Evolutionary conservation across 1,140 invertebrate species (phyloP).

Genomic region (Streblospio benedicti): DNA sequence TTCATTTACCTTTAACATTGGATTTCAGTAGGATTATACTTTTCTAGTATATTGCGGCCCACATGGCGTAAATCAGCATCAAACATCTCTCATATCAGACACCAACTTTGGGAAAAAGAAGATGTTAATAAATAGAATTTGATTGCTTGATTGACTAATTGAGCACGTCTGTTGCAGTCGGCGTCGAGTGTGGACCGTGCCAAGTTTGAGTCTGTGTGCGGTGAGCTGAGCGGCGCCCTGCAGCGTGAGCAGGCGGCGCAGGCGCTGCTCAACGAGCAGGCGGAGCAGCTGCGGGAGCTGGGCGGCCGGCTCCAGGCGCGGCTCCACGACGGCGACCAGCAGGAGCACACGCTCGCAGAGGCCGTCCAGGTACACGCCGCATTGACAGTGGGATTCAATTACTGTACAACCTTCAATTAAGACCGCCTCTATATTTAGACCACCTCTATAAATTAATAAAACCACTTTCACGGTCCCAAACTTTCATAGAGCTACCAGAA

Average conservation of each 20-base stretch:
- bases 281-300: slow-evolving; percentile 33
- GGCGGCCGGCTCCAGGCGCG: slow-evolving; percentile 29
- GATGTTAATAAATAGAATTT: too few relatives aligned
- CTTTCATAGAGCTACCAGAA: not conserved
- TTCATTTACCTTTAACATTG: not conserved
- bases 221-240: slow-evolving; percentile 37
- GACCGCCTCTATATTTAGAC: not conserved
- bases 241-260: slow-evolving; percentile 38
- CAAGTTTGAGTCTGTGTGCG: slow-evolving; percentile 40
- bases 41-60: not conserved
- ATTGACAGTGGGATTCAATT: not conserved
- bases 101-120: not conserved
- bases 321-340: slow-evolving; percentile 29
- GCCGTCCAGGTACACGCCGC: slow-evolving; percentile 29
- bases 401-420: not conserved
- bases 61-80: not conserved
- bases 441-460: not conserved
- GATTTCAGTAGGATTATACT: not conserved
- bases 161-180: slow-evolving; percentile 17
- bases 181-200: slow-evolving; percentile 31
- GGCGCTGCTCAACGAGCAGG: slow-evolving; percentile 38
- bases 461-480: not conserved
- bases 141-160: too few relatives aligned
- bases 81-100: not conserved
- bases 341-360: slow-evolving; percentile 30